Evolutionary conservation across 2,797 vertebrate species (phyloP).

Genomic region (Darevskia mixta): DNA sequence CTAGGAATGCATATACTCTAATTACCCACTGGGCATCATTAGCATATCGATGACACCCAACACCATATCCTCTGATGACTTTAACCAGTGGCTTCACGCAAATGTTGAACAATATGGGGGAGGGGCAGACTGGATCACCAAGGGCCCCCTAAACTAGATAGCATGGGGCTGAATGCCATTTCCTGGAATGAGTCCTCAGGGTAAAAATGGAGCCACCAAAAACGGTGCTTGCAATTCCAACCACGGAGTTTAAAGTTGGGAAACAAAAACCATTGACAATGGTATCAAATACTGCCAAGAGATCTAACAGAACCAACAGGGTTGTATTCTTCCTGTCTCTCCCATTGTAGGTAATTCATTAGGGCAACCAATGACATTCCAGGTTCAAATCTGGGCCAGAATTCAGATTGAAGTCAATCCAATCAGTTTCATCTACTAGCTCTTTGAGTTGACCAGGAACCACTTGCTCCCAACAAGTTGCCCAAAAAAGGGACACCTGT

Average conservation of each 20-base stretch:
- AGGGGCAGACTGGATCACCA: too few species aligned
- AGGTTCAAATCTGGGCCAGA: neutral
- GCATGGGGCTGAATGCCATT: neutral
- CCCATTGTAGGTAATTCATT: neutral
- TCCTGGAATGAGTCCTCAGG: neutral
- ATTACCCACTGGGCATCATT: neutral
- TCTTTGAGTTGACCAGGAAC: neutral
- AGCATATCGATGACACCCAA: neutral
- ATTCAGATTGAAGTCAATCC: neutral
- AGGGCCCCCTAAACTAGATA: neutral
- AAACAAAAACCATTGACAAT: neutral
- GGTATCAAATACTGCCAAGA: neutral
- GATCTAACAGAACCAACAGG: neutral
- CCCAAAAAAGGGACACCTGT: neutral
- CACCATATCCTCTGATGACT: neutral
- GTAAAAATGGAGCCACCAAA: neutral
- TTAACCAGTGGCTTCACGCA: neutral
- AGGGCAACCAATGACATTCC: neutral
- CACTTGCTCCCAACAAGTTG: neutral
- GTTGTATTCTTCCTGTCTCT: neutral
- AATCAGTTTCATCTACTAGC: neutral
- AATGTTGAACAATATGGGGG: neutral
- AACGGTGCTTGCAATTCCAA: neutral
- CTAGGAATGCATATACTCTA: too few species aligned
- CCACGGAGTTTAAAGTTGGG: neutral